phyloP scores from a whole-genome alignment of 2,888 invertebrate species.

The Tetranychus piercei region DNA sequence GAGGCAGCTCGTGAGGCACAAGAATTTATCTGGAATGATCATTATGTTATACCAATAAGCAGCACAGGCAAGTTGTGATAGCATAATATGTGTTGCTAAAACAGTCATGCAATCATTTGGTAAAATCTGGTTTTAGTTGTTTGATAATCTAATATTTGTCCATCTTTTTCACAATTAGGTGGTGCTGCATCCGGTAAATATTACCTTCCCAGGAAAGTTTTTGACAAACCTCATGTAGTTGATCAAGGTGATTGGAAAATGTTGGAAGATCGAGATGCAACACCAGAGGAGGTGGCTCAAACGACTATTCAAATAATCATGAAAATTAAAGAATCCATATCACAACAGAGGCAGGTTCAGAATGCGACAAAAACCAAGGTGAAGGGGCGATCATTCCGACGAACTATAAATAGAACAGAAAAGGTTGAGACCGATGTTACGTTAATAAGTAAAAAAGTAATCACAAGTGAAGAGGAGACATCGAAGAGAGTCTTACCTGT shows the following conservation, averaged over 20 bases:
- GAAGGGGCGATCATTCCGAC: not conserved
- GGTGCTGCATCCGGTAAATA: constrained; percentile 18
- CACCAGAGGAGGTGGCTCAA: constrained; percentile 28
- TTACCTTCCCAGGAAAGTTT: constrained; percentile 23
- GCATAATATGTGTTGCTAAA: not conserved
- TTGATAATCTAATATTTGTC: too few relatives aligned
- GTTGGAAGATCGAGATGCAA: constrained; percentile 25
- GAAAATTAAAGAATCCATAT: constrained; percentile 22
- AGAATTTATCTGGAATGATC: constrained; percentile 33
- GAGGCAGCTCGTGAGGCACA: constrained; percentile 30
- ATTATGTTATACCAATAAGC: constrained; percentile 31
- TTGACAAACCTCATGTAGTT: constrained; percentile 29
- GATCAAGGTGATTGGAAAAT: constrained; percentile 28
- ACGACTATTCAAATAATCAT: constrained; percentile 28
- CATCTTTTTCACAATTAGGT: not conserved
- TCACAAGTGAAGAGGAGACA: not conserved
- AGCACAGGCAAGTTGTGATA: constrained; percentile 29
- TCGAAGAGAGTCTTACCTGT: not conserved
- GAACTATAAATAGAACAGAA: not conserved
- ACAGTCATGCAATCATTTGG: too few relatives aligned
- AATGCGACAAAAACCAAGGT: not conserved
- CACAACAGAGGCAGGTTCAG: not conserved
- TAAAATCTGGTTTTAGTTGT: too few relatives aligned
- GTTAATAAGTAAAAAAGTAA: not conserved
- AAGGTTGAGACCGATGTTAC: not conserved